Evolutionary conservation across 2,888 invertebrate species (phyloP).

Genomic region (Electrophaes corylata): DNA sequence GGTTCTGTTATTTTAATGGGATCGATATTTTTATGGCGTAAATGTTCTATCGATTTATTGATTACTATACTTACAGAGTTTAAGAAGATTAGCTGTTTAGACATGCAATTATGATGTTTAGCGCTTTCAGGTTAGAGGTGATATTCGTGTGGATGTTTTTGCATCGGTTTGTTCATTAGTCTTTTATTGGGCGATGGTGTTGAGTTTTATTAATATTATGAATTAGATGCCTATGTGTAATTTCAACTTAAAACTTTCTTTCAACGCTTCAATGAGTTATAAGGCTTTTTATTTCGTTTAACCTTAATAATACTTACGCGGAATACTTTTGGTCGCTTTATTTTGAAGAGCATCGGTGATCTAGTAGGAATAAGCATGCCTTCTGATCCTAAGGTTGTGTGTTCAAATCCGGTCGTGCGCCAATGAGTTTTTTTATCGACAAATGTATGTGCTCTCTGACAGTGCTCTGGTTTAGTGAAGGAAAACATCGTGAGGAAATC

Average conservation of each 20-base stretch:
- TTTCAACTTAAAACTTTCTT: conserved; percentile 14
- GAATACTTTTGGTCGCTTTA: background rate
- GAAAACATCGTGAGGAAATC: no score
- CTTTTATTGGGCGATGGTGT: conserved; percentile 9
- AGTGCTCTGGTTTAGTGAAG: no score
- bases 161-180: conserved; percentile 24
- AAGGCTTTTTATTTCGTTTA: background rate
- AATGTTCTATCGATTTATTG: conserved; percentile 48
- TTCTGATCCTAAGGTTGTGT: no score
- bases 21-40: conserved; percentile 51
- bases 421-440: no score
- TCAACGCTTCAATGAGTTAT: background rate
- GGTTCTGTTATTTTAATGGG: conserved; percentile 54
- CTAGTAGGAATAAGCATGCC: no score
- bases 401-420: no score
- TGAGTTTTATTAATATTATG: conserved; percentile 14
- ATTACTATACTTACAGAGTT: conserved; percentile 42
- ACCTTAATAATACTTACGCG: background rate
- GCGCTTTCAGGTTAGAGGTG: conserved; percentile 26
- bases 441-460: no score
- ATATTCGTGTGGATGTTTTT: conserved; percentile 16
- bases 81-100: conserved; percentile 33
- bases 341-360: no score
- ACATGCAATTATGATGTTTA: conserved; percentile 29
- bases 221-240: conserved; percentile 16